Percentiles rank a stretch among this genome's conserved stretches.
These are phyloP conservation scores for Ooceraea biroi DNA, from an alignment of 1,140 invertebrate species.

Conservation along the genomic window DNA sequence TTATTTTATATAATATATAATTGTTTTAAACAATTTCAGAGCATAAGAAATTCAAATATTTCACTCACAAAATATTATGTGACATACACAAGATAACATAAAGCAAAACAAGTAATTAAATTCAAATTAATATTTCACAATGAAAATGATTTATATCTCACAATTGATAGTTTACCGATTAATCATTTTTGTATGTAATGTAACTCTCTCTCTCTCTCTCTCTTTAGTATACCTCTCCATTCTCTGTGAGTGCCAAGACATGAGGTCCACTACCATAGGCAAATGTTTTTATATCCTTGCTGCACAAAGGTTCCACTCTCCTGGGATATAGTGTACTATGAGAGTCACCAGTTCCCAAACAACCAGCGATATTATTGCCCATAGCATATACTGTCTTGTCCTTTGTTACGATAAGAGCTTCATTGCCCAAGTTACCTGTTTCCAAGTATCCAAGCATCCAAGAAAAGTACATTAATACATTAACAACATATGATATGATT, in stretches of 20 bases:
- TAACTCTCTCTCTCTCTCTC: too few relatives aligned
- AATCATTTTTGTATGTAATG: conserved; percentile 30
- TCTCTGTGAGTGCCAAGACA: conserved; percentile 88
- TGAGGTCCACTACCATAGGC: conserved; percentile 90
- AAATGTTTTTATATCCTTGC: conserved; percentile 88
- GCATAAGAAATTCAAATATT: too few relatives aligned
- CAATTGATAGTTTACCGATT: background rate
- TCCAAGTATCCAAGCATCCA: conserved; percentile 85
- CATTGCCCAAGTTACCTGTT: conserved; percentile 88
- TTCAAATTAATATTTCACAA: too few relatives aligned
- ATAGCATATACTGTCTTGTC: conserved; percentile 89
- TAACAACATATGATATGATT: too few relatives aligned
- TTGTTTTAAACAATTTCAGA: too few relatives aligned
- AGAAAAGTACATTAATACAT: background rate
- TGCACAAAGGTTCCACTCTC: conserved; percentile 88
- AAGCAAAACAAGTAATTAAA: too few relatives aligned
- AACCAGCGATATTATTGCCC: conserved; percentile 88
- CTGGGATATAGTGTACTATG: conserved; percentile 87
- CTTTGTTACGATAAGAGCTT: conserved; percentile 89
- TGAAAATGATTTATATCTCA: too few relatives aligned
- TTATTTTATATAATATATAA: too few relatives aligned
- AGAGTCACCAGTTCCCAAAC: conserved; percentile 88
- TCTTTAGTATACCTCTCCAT: conserved; percentile 88
- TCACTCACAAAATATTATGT: too few relatives aligned
- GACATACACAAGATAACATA: too few relatives aligned